Base-by-base conservation (phyloP, 2,113 vertebrate species). In the Zapus hudsonius region DNA sequence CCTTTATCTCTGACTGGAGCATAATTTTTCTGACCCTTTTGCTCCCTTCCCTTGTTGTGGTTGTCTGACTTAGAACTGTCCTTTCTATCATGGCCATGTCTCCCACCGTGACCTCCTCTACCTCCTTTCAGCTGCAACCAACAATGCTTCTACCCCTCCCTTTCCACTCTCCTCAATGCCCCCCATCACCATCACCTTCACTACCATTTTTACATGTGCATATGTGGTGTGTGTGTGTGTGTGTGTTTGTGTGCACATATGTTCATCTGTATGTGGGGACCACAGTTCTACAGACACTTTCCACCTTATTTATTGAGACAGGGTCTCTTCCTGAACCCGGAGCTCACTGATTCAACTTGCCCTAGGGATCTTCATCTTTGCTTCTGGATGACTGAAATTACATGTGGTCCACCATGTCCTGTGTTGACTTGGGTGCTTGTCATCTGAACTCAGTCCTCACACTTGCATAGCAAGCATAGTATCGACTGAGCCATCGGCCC, bases 161-260 rank as follows among this genome's bases (percentile, higher is more conserved):
- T 2, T 3, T 17, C 16, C 25, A 8, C 16, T 2, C 8, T 19
- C 57, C n/a, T n/a, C 2, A 12, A 1, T 8, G 19, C 47, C 33
- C 19, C 20, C 22, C 22, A 11, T 5, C 70, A 23, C 22, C 7
- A 59, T 52, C 67, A 82, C 38, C 29, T 15, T 44, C 52, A 66
- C 38, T 42, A 40, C 2, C 25, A 38, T 33, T 47, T 47, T 47
- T 12, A n/a, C n/a, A n/a, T n/a, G n/a, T n/a, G n/a, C n/a, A n/a
- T n/a, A n/a, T n/a, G n/a, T n/a, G n/a, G n/a, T n/a, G n/a, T n/a
- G n/a, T n/a, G n/a, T 52, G 52, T 15, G 16, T 52, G 52, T 52
- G 52, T 52, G 12, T 52, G 52, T 52, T 7, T 47, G 47, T 12
- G 12, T 47, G 47, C 12, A 47, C 47, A 47, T 47, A 12, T 47